phyloP scores from a whole-genome alignment of 92 coral and sea anemone genomes.

The Metridium senile region DNA sequence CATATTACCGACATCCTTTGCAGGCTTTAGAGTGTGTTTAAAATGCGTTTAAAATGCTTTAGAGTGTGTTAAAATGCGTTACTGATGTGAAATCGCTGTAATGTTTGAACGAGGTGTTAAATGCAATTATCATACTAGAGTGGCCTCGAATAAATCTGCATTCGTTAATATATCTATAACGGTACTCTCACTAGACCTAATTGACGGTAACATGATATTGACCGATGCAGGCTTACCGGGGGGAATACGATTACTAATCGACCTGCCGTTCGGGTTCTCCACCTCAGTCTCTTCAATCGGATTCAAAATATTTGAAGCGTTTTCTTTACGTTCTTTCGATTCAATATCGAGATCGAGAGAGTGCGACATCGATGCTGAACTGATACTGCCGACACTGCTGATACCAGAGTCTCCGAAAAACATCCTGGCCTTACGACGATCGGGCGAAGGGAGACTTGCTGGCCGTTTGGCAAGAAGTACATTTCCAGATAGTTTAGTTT shows the following conservation, averaged over 20 bases:
- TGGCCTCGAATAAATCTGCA: conserved; percentile 68
- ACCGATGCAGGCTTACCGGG: conserved; percentile 19
- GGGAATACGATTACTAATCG: conserved; percentile 21
- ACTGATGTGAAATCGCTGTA: too few relatives aligned
- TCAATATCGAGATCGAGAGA: conserved; percentile 76
- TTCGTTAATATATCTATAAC: conserved; percentile 56
- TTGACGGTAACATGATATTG: conserved; percentile 25
- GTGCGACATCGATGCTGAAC: conserved; percentile 68
- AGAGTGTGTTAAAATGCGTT: too few relatives aligned
- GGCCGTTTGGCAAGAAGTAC: conserved; percentile 28
- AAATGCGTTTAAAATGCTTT: too few relatives aligned
- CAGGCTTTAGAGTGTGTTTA: too few relatives aligned
- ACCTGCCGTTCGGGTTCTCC: conserved; percentile 46
- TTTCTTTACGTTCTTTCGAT: conserved; percentile 65
- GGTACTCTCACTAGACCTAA: conserved; percentile 39
- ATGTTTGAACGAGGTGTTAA: too few relatives aligned
- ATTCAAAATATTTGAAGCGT: conserved; percentile 57
- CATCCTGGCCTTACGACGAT: conserved; percentile 74
- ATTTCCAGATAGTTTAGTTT: conserved; percentile 36
- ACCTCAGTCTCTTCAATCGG: conserved; percentile 73
- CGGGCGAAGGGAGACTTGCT: conserved; percentile 37
- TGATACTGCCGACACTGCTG: conserved; percentile 77
- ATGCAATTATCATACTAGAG: conserved; percentile 62
- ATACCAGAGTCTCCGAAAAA: conserved; percentile 90
- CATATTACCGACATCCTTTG: too few relatives aligned